Percentiles rank a stretch among this genome's conserved stretches.
phyloP scores from a whole-genome alignment of 2,797 vertebrate genomes.

The Zalophus californianus region DNA sequence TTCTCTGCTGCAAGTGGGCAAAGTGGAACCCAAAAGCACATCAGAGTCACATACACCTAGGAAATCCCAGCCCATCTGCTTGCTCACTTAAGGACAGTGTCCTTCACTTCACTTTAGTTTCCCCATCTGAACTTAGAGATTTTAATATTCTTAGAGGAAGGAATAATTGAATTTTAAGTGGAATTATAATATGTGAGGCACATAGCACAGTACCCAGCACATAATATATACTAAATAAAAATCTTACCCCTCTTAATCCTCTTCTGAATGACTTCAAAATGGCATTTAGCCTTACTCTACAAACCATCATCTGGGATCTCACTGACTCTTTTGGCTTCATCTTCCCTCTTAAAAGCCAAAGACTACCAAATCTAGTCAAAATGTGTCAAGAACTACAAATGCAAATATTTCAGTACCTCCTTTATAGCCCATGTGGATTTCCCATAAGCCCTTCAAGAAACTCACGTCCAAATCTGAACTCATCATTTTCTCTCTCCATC shows the following conservation, averaged over 20 bases:
- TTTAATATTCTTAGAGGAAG: constrained; percentile 4
- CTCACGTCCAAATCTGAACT: neutral
- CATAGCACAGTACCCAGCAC: neutral
- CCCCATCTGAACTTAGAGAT: neutral
- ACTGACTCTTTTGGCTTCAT: neutral
- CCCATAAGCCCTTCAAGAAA: neutral
- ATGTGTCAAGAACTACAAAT: neutral
- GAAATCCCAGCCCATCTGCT: neutral
- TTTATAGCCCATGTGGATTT: neutral
- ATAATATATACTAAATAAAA: neutral
- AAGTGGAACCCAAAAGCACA: neutral
- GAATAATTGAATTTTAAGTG: constrained; percentile 21
- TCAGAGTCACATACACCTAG: neutral
- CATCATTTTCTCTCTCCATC: neutral
- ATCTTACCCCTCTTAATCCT: neutral
- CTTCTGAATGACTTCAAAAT: neutral
- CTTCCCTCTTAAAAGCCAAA: neutral
- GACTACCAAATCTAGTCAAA: neutral
- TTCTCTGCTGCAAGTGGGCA: neutral
- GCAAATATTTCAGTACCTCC: neutral
- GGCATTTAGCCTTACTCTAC: neutral
- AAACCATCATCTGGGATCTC: neutral
- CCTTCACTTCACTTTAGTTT: neutral
- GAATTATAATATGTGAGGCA: neutral
- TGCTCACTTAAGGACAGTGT: neutral